Base-by-base conservation (phyloP, 2,797 vertebrate genomes). In the Heterohyrax brucei region DNA sequence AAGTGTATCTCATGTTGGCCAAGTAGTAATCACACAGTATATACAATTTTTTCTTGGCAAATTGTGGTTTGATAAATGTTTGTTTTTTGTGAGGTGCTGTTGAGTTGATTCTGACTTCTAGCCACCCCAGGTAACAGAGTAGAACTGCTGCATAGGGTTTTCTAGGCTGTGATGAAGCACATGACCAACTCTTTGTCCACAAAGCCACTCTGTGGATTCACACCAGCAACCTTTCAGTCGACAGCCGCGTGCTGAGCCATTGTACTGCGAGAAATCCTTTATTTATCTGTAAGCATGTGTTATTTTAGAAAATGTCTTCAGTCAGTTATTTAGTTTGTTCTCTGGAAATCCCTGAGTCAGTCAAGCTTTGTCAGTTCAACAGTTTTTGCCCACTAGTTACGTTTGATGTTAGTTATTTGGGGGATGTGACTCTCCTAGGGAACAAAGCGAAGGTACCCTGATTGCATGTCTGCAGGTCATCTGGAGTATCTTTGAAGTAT, bases 311-410 rank as follows among this genome's bases (percentile, higher is more conserved):
- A 76, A 85, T 92, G 93, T 21, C 82, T 91, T 53, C 81, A n/a
- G 24, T 94, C 68, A 87, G 77, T 50, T 94, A 75, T 48, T 89
- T 84, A 87, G 24, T 87, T 91, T 88, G 30, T 87, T 87, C 78
- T 30, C 88, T 95, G 24, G 87, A 92, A 87, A 87, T 88, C 62
- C 50, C 24, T 33, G 44, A 77, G 61, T 66, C 61, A 19, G 30
- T 88, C 2, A 24, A 46, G 88, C 83, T 85, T 91, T 91, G 39
- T 95, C 14, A 61, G 10, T 79, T 87, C 33, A 86, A 56, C 72
- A 53, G 16, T 73, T 86, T 72, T 89, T 93, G 72, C 62, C 30
- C 76, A 72, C 39, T 86, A 59, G 46, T 89, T 92, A 62, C 75
- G 85, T 89, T 13, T 28, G 26, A 28, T 62, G 66, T 56, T 70